These are phyloP conservation scores for Camponotus fellah DNA, from an alignment of 2,888 invertebrate species.

Conservation along the genomic window DNA sequence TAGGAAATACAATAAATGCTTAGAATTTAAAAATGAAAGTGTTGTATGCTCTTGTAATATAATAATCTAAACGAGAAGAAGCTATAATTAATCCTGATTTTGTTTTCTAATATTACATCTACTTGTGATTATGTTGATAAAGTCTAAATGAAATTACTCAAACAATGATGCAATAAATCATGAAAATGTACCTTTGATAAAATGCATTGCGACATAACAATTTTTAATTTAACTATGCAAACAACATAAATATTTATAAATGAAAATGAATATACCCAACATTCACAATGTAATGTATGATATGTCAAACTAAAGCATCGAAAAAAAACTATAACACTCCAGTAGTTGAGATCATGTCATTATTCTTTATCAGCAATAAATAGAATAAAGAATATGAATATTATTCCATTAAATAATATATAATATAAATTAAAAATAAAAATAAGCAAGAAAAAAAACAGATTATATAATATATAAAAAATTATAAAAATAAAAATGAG, in stretches of 20 bases:
- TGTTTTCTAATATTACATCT: background rate
- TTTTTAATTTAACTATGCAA: background rate
- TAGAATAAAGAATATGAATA: background rate
- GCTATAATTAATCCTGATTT: background rate
- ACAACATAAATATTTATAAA: slow-evolving; percentile 3
- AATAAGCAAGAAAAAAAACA: background rate
- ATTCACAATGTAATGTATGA: slow-evolving; percentile 26
- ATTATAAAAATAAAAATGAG: background rate
- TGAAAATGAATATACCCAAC: slow-evolving; percentile 29
- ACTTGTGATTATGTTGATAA: background rate
- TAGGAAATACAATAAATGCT: background rate
- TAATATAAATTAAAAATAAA: background rate
- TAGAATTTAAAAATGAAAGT: background rate
- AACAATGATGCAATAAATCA: slow-evolving; percentile 23
- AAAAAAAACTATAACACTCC: slow-evolving; percentile 65
- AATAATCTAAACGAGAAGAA: slow-evolving; percentile 25
- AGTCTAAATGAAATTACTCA: slow-evolving; percentile 26
- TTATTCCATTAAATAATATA: slow-evolving; percentile 19
- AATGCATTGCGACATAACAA: background rate
- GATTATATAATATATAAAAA: background rate
- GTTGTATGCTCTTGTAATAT: slow-evolving; percentile 1
- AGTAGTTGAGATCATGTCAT: slow-evolving; percentile 46
- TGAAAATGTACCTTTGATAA: slow-evolving; percentile 29
- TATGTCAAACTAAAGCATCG: slow-evolving; percentile 36
- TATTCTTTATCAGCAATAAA: background rate